Base-by-base conservation (phyloP, 2,888 invertebrate species). In the Arrhopalites spinosus region DNA sequence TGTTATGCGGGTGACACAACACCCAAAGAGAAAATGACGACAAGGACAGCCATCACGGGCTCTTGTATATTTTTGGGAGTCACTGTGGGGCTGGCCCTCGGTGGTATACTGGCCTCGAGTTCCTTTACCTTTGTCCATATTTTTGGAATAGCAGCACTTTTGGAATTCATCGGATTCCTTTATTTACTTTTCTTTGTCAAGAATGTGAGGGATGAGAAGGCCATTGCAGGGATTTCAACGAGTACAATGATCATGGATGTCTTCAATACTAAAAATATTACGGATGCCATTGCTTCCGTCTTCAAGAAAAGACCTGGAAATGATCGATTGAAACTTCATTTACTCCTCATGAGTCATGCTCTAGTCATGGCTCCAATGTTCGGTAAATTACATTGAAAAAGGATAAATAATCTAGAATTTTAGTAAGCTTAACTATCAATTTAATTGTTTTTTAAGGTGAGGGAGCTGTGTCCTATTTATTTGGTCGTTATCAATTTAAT, bases 1-100 rank as follows among this genome's bases (percentile, higher is more conserved):
- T 93, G 93, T 86, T 95, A 95, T 84, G 88, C 95, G 67, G 90
- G 93, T 0, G 94, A 95, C 83, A 88, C 94, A 25, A 90, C 93
- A 0, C 88, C 90, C 0, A 82, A 89, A 0, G 86, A 89, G 76
- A 89, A 90, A 81, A 88, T 95, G 76, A 95, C 95, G 0, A 84
- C 93, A 25, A 87, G 95, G 77, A 91, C 95, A 2, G 92, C 93
- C 0, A 90, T 96, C 69, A 85, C 95, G 73, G 95, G 96, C 84
- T 89, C 92, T 0, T 90, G 92, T 83, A 93, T 94, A 84, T 88
- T 95, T 81, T 89, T 91, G 74, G 92, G 95, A 0, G 92, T 94
- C 89, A 94, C 95, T 0, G 88, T 90, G 0, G 95, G 96, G 61
- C 90, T 93, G 7, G 91, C 92, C 30, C 84, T 92, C 78, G 93